A percentile compares a stretch with the other conserved stretches of the same genome.
Conservation (phyloP, 2,113 vertebrate genomes). For the Taurulus bubalis region DNA sequence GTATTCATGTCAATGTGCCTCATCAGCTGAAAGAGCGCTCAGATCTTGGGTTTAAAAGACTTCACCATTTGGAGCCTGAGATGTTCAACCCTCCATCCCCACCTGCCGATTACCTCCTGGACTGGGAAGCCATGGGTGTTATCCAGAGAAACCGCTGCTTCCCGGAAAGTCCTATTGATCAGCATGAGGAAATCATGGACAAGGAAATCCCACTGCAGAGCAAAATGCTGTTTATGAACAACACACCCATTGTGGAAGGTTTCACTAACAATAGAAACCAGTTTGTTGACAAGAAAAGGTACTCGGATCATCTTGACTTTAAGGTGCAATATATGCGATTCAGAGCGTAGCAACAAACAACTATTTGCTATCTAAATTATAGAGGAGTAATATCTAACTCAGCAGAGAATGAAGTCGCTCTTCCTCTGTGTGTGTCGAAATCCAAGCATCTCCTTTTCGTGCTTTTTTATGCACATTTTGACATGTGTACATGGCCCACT, state of each 20-base stretch:
- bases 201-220: slow-evolving; percentile 26
- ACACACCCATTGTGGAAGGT: slow-evolving; percentile 7
- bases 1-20: neutral
- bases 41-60: slow-evolving; percentile 27
- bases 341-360: neutral
- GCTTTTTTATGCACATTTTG: neutral
- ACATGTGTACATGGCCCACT: too few species aligned
- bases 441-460: neutral
- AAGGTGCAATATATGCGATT: neutral
- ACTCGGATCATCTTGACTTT: neutral
- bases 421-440: neutral
- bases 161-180: slow-evolving; percentile 9
- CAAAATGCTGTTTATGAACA: slow-evolving; percentile 28
- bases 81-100: slow-evolving; percentile 68
- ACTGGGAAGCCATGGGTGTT: slow-evolving; percentile 84
- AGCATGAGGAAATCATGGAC: slow-evolving; percentile 9
- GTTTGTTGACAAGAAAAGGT: slow-evolving; percentile 49
- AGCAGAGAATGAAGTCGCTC: neutral
- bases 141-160: slow-evolving; percentile 29
- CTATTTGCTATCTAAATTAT: neutral
- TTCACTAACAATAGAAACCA: slow-evolving; percentile 26
- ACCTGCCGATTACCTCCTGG: slow-evolving; percentile 56
- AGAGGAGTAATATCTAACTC: neutral
- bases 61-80: slow-evolving; percentile 25
- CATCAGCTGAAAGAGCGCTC: slow-evolving; percentile 33